phyloP scores from a whole-genome alignment of 2,888 invertebrate species.

The Colostygia pectinataria region DNA sequence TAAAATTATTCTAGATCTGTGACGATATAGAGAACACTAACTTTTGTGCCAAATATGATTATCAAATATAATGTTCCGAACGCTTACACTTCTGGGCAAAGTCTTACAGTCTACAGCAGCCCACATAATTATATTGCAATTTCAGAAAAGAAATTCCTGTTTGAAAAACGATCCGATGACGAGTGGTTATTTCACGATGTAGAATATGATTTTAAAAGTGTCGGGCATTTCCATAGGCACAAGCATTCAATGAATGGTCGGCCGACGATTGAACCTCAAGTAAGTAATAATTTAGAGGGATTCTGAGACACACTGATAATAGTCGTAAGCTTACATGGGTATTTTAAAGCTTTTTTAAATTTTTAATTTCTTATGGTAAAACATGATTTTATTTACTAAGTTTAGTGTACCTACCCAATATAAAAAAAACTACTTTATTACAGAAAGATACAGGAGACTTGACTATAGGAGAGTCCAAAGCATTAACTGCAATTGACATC shows the following conservation, averaged over 20 bases:
- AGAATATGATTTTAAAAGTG: conserved; percentile 57
- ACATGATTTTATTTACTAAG: too few species aligned
- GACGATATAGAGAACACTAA: too few species aligned
- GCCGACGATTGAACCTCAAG: conserved; percentile 53
- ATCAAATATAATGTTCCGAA: too few species aligned
- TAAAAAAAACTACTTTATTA: not conserved
- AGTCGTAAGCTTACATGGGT: too few species aligned
- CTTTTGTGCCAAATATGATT: too few species aligned
- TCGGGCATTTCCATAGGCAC: conserved; percentile 56
- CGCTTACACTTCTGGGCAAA: too few species aligned
- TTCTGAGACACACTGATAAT: too few species aligned
- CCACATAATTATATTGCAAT: conserved; percentile 11
- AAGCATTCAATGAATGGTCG: conserved; percentile 56
- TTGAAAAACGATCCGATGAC: conserved; percentile 41
- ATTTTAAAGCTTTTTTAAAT: too few species aligned
- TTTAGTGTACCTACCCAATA: too few species aligned
- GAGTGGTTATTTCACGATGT: conserved; percentile 63
- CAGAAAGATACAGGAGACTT: conserved; percentile 15
- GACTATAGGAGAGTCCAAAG: conserved; percentile 31
- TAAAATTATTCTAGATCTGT: too few species aligned
- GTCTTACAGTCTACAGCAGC: not conserved
- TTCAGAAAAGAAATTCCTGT: conserved; percentile 57
- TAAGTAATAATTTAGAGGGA: conserved; percentile 31
- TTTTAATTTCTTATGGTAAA: too few species aligned
- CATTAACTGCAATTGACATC: conserved; percentile 48